These are phyloP conservation scores for Parus major DNA, from an alignment of 2,113 vertebrate genomes.

Conservation along the genomic window DNA sequence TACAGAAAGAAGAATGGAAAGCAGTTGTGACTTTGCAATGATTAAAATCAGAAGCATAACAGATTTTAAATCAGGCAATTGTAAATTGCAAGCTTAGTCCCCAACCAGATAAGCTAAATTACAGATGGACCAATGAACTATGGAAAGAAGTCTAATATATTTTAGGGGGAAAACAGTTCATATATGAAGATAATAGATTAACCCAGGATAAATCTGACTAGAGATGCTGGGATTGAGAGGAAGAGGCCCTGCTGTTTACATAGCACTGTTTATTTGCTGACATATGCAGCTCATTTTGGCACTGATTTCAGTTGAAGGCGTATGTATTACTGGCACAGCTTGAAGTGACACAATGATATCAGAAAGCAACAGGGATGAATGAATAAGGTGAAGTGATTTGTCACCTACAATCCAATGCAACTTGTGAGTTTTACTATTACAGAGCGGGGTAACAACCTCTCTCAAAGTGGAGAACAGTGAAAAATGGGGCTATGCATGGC, in stretches of 20 bases:
- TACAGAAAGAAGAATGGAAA: not conserved
- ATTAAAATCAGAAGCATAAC: slow-evolving; percentile 1
- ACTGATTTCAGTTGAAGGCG: slow-evolving; percentile 57
- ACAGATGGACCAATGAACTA: not conserved
- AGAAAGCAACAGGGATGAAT: slow-evolving; percentile 56
- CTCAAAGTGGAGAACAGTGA: not conserved
- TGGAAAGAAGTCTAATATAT: not conserved
- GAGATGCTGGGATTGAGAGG: slow-evolving; percentile 12
- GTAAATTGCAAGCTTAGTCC: not conserved
- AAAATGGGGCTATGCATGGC: not conserved
- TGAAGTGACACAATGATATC: slow-evolving; percentile 59
- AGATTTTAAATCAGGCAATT: not conserved
- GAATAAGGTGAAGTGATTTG: slow-evolving; percentile 48
- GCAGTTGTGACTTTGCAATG: not conserved
- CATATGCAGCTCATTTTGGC: slow-evolving; percentile 55
- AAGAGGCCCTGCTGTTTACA: slow-evolving; percentile 51
- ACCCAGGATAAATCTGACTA: slow-evolving; percentile 8
- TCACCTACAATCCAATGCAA: slow-evolving; percentile 38
- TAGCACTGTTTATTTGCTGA: slow-evolving; percentile 59
- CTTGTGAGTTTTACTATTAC: slow-evolving; percentile 15
- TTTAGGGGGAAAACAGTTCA: not conserved
- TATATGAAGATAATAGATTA: not conserved
- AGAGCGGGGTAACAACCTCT: not conserved
- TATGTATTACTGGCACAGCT: slow-evolving; percentile 39
- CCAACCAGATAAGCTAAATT: not conserved